Evolutionary conservation across 2,797 vertebrate species (phyloP).

Genomic region (Hapalemur alaotrensis): DNA sequence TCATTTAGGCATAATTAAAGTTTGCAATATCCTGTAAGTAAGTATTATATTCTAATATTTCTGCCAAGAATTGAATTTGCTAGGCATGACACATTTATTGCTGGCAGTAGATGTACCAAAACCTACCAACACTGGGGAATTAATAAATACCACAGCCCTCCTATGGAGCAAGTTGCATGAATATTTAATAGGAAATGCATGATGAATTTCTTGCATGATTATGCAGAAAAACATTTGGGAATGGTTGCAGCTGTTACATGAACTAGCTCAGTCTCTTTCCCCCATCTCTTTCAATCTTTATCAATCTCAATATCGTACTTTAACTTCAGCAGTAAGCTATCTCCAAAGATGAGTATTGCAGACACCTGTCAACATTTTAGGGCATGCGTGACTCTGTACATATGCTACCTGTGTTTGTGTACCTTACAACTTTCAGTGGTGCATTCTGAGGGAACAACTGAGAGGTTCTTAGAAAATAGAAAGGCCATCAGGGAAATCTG

Average conservation of each 20-base stretch:
- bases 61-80: constrained; percentile 76
- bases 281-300: constrained; percentile 65
- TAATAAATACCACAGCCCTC: constrained; percentile 79
- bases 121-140: constrained; percentile 75
- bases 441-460: constrained; percentile 14
- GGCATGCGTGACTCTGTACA: constrained; percentile 35
- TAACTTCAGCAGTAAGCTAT: constrained; percentile 43
- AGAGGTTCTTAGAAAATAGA: constrained; percentile 32
- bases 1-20: constrained; percentile 75
- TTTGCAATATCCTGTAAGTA: constrained; percentile 74
- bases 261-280: constrained; percentile 65
- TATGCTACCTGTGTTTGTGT: background rate
- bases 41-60: constrained; percentile 76
- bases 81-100: constrained; percentile 77
- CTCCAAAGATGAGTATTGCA: constrained; percentile 12
- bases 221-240: constrained; percentile 81
- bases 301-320: constrained; percentile 66
- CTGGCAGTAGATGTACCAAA: constrained; percentile 79
- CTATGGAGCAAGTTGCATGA: constrained; percentile 77
- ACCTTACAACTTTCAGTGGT: constrained; percentile 33
- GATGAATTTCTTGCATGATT: constrained; percentile 80
- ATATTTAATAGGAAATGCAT: constrained; percentile 79
- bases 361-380: constrained; percentile 67
- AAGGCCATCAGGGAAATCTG: background rate
- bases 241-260: constrained; percentile 77